A percentile compares a stretch with the other conserved stretches of the same genome.
phyloP scores from a whole-genome alignment of 1,140 invertebrate species.

The Pseudomyrmex gracilis region DNA sequence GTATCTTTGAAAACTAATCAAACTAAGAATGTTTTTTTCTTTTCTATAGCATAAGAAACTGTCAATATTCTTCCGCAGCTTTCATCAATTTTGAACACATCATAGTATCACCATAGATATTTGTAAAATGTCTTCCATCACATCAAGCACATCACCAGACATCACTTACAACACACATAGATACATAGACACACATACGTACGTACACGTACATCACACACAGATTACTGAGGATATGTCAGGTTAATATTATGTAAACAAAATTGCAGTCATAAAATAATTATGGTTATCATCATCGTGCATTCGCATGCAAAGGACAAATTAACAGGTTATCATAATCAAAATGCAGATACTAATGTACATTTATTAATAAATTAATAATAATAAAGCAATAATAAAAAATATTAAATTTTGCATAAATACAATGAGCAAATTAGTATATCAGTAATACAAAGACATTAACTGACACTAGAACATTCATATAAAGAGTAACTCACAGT shows the following conservation, averaged over 20 bases:
- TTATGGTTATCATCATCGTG: conserved; percentile 22
- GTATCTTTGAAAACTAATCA: conserved; percentile 22
- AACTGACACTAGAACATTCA: too few relatives aligned
- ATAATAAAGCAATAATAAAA: neutral
- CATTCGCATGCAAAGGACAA: conserved; percentile 29
- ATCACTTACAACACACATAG: conserved; percentile 24
- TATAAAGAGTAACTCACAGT: too few relatives aligned
- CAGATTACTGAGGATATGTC: conserved; percentile 41
- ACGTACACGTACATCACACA: neutral
- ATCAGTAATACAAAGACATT: neutral
- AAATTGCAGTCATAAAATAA: conserved; percentile 40
- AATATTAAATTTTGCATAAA: neutral
- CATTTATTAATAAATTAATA: conserved; percentile 24
- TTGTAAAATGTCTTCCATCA: conserved; percentile 46
- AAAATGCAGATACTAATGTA: conserved; percentile 2
- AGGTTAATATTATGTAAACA: conserved; percentile 61
- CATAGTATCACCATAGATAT: conserved; percentile 6
- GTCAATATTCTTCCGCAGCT: neutral
- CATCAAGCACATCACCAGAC: conserved; percentile 27
- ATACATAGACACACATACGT: too few relatives aligned
- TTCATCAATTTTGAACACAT: conserved; percentile 13
- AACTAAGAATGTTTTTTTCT: conserved; percentile 2
- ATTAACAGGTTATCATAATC: conserved; percentile 2
- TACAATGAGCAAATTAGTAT: neutral
- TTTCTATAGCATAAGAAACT: neutral